Conservation (phyloP, 1,140 invertebrate genomes). For the Latrodectus geometricus region DNA sequence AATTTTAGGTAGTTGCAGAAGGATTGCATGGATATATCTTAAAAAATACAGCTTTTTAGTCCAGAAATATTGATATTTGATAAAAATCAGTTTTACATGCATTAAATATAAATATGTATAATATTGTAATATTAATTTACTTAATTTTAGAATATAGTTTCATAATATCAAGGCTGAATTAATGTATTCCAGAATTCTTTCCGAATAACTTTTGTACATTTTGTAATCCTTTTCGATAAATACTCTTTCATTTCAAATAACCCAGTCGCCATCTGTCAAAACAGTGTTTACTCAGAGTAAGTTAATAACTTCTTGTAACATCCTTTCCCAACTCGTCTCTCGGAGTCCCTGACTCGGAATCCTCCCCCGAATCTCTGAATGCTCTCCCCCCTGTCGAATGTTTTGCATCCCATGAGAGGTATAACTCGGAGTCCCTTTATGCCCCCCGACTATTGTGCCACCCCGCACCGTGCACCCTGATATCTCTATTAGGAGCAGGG, state of each 20-base stretch:
- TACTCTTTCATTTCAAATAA: too few relatives aligned
- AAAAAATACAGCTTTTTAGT: too few relatives aligned
- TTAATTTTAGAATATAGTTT: too few relatives aligned
- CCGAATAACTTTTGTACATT: too few relatives aligned
- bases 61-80: too few relatives aligned
- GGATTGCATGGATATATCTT: too few relatives aligned
- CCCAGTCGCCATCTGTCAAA: conserved; percentile 38
- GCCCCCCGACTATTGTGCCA: conserved; percentile 2
- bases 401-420: conserved; percentile 5
- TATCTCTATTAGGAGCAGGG: conserved; percentile 59
- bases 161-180: too few relatives aligned
- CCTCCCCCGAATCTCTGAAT: background rate
- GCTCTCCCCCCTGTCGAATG: background rate
- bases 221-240: background rate
- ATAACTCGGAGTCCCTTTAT: conserved; percentile 21
- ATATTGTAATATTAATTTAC: too few relatives aligned
- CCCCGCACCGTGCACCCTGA: conserved; percentile 43
- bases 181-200: too few relatives aligned
- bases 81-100: too few relatives aligned
- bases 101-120: too few relatives aligned
- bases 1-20: too few relatives aligned
- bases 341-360: conserved; percentile 1
- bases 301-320: conserved; percentile 40
- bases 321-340: conserved; percentile 26
- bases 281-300: background rate